Base-by-base conservation (phyloP, 2,888 invertebrate genomes). In the Amiota minor region DNA sequence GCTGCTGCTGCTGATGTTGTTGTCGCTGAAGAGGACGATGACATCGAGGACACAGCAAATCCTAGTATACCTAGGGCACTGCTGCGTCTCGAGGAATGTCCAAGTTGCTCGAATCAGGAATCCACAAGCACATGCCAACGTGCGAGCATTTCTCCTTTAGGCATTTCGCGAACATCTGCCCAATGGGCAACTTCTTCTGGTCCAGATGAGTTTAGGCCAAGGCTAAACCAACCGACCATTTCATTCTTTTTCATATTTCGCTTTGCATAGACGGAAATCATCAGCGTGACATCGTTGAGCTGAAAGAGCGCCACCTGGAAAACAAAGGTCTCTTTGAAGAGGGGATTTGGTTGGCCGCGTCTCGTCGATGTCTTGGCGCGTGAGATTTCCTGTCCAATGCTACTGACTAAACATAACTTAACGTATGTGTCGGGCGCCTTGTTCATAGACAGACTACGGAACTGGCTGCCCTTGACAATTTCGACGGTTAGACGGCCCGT, bases 231-330 rank as follows among this genome's bases (percentile, higher is more conserved):
- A 75, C 98, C 98, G 80, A 98, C 95, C 95, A 98, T 96, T 90
- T 98, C 98, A 87, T 98, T 96, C 80, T 96, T 94, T 89, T 98
- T 98, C 80, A 95, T 94, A 89, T 97, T 96, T 81, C 97, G 95
- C 78, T 96, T 94, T 89, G 97, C 95, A 92, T 98, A 98, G 73
- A 98, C 96, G 0, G 97, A 96, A 77, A 97, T 93, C 94, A 98
- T 97, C 79, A 98, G 92, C 1, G 98, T 98, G 71, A 98, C 98
- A 87, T 98, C 98, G 59, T 95, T 96, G 76, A 98, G 91, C 91
- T 98, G 98, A 90, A 98, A 98, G 79, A 98, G 92, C 56, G 98
- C 97, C 86, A 98, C 97, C 96, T 98, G 98, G 91, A 98, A 98
- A 90, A 98, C 95, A 89, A 98, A 98, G 3, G 97, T 96, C 90